Percentiles rank a stretch among this genome's conserved stretches.
phyloP scores from a whole-genome alignment of 2,113 vertebrate genomes.

The Takifugu bimaculatus region DNA sequence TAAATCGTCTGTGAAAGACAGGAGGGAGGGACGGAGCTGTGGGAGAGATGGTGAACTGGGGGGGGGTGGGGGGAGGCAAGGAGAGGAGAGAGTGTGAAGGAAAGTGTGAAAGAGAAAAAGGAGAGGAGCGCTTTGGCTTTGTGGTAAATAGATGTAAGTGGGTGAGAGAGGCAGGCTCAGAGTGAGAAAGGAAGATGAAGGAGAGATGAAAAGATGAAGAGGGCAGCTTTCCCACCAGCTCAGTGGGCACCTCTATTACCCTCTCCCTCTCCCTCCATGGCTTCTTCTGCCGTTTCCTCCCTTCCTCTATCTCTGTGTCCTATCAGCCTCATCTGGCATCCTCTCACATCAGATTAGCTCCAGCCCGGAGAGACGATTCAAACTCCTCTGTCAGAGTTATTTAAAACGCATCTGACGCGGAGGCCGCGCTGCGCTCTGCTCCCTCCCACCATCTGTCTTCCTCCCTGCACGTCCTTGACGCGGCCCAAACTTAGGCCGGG shows the following conservation, averaged over 20 bases:
- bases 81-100: conserved; percentile 35
- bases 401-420: conserved; percentile 68
- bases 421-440: conserved; percentile 41
- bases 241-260: conserved; percentile 73
- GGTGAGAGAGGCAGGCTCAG: conserved; percentile 54
- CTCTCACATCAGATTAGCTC: conserved; percentile 78
- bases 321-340: conserved; percentile 72
- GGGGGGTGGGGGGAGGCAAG: conserved; percentile 22
- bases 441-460: conserved; percentile 49
- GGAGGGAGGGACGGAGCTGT: conserved; percentile 27
- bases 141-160: conserved; percentile 67
- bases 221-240: conserved; percentile 73
- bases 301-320: conserved; percentile 62
- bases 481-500: conserved; percentile 49
- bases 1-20: conserved; percentile 73
- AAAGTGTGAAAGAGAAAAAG: conserved; percentile 44
- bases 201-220: conserved; percentile 67
- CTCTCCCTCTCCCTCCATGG: conserved; percentile 43
- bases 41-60: neutral
- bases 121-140: conserved; percentile 34
- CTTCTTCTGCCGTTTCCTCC: conserved; percentile 41
- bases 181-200: conserved; percentile 63
- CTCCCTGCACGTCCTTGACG: conserved; percentile 62
- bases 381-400: conserved; percentile 78
- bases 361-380: conserved; percentile 69